Conservation (phyloP, 2,888 invertebrate genomes). For the Melieria crassipennis region DNA sequence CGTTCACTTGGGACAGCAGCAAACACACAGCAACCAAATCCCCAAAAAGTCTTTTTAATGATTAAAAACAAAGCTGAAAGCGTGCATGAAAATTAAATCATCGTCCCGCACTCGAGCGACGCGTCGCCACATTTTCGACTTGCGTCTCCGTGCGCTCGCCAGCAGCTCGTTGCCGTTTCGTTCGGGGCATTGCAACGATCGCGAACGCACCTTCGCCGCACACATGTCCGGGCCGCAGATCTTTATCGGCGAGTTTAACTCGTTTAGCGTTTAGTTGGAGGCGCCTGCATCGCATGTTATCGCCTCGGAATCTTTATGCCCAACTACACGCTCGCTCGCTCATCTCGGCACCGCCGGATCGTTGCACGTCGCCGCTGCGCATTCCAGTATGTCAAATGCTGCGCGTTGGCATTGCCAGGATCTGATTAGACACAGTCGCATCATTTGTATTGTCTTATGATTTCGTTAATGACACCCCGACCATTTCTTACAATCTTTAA, state of each 20-base stretch:
- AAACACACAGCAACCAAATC: too few relatives aligned
- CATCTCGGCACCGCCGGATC: not conserved
- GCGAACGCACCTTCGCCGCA: constrained; percentile 6
- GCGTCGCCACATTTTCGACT: constrained; percentile 33
- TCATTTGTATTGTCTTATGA: too few relatives aligned
- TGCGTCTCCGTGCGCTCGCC: not conserved
- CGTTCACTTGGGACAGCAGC: constrained; percentile 26
- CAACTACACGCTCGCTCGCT: not conserved
- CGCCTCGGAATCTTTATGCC: constrained; percentile 40
- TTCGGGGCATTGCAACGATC: constrained; percentile 18
- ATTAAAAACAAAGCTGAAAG: constrained; percentile 44
- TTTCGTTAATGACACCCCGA: too few relatives aligned
- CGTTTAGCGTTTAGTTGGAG: constrained; percentile 61
- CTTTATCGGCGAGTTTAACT: constrained; percentile 61
- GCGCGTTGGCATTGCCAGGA: too few relatives aligned
- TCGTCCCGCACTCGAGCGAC: constrained; percentile 38
- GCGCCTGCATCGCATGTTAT: constrained; percentile 54
- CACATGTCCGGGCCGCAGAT: constrained; percentile 43
- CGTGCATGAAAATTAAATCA: constrained; percentile 59
- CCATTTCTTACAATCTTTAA: too few relatives aligned
- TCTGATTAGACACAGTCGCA: too few relatives aligned
- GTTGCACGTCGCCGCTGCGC: too few relatives aligned
- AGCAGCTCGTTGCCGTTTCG: constrained; percentile 3
- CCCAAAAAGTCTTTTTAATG: too few relatives aligned
- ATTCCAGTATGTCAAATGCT: too few relatives aligned